Conservation (phyloP, 1,140 invertebrate genomes). For the Drosophila repletoides region DNA sequence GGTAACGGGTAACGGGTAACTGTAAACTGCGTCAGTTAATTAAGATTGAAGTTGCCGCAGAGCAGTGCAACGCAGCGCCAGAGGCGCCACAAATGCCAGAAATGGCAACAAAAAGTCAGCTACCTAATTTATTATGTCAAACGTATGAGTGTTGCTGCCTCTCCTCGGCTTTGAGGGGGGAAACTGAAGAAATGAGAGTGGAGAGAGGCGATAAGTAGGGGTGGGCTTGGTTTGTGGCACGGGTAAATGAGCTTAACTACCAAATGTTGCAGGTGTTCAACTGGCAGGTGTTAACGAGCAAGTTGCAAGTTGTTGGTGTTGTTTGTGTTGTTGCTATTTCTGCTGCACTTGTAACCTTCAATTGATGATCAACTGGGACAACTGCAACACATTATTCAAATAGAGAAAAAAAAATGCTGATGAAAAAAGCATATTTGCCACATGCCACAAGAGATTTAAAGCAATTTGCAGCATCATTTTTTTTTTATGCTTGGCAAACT, state of each 20-base stretch:
- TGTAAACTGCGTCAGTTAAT: slow-evolving; percentile 76
- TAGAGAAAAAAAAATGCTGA: not conserved
- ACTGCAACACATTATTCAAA: not conserved
- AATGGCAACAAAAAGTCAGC: slow-evolving; percentile 32
- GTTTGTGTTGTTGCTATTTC: not conserved
- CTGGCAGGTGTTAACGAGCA: slow-evolving; percentile 59
- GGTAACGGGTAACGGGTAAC: slow-evolving; percentile 35
- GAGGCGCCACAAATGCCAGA: slow-evolving; percentile 11
- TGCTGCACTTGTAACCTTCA: no score
- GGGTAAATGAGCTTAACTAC: slow-evolving; percentile 42
- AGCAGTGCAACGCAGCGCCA: slow-evolving; percentile 16
- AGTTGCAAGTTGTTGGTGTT: slow-evolving; percentile 10
- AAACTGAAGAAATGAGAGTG: not conserved
- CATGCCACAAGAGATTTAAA: not conserved
- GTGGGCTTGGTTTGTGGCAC: no score
- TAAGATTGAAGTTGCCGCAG: slow-evolving; percentile 77
- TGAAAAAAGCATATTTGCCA: not conserved
- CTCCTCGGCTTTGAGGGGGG: slow-evolving; percentile 1
- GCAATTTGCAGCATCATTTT: slow-evolving; percentile 43
- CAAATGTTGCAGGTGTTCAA: slow-evolving; percentile 43
- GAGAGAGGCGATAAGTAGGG: not conserved
- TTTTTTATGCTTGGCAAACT: not conserved
- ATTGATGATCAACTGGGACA: not conserved
- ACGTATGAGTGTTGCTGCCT: slow-evolving; percentile 56
- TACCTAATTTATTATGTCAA: slow-evolving; percentile 75